A percentile compares a stretch with the other conserved stretches of the same genome.
phyloP scores from a whole-genome alignment of 2,113 vertebrate species.

The Serinus canaria region DNA sequence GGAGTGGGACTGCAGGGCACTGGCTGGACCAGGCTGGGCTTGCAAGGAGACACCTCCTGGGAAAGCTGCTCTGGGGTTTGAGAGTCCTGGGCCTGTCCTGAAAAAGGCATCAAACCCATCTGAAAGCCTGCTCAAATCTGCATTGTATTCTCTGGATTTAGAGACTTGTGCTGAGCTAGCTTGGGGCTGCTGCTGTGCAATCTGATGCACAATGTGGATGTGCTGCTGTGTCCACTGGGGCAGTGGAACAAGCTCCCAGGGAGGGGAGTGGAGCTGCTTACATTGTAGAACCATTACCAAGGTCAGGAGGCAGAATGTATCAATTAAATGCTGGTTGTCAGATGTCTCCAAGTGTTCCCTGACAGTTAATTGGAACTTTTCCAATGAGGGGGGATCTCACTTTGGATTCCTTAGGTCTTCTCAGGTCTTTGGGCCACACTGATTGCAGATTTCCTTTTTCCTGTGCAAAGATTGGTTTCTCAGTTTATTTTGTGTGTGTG shows the following conservation, averaged over 20 bases:
- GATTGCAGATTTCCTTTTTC: neutral
- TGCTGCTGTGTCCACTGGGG: neutral
- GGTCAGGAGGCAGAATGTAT: neutral
- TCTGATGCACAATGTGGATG: neutral
- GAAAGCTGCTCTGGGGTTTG: neutral
- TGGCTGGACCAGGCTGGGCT: neutral
- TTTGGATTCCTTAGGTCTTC: neutral
- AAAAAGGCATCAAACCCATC: neutral
- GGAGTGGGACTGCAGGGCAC: neutral
- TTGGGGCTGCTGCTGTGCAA: neutral
- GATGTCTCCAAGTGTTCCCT: neutral
- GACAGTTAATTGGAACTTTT: neutral
- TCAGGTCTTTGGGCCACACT: neutral
- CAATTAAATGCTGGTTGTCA: neutral
- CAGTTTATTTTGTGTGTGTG: neutral
- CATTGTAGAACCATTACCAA: neutral
- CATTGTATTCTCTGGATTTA: neutral
- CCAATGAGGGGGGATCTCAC: neutral
- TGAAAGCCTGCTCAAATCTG: neutral
- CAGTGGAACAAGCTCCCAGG: neutral
- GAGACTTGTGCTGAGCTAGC: neutral
- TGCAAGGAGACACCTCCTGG: neutral
- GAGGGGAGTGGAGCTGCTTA: neutral
- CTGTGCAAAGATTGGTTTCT: neutral
- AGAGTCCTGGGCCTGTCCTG: neutral